A percentile compares a stretch with the other conserved stretches of the same genome.
Conservation (phyloP, 2,113 vertebrate species). For the Charadrius vociferus region DNA sequence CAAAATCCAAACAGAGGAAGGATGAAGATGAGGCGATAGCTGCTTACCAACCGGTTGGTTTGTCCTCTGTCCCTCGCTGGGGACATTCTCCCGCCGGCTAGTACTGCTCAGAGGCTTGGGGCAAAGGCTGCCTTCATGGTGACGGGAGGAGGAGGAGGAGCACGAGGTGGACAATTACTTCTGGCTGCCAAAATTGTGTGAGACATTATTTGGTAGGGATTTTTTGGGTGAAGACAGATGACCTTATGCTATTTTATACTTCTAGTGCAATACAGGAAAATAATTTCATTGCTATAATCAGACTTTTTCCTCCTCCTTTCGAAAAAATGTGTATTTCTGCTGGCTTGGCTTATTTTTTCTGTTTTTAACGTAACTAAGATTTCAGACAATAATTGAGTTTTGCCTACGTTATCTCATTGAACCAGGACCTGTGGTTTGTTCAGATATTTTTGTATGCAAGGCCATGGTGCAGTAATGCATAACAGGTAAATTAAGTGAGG, state of each 20-base stretch:
- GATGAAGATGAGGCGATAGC: rapidly evolving
- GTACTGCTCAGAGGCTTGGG: background rate
- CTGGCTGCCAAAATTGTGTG: background rate
- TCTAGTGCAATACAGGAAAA: background rate
- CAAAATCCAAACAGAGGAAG: background rate
- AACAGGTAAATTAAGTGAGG: background rate
- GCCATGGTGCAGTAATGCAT: rapidly evolving
- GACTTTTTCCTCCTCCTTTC: background rate
- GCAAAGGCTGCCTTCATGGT: background rate
- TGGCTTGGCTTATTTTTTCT: background rate
- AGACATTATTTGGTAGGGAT: background rate
- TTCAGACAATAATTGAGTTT: background rate
- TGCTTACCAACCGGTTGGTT: rapidly evolving
- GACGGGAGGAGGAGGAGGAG: background rate
- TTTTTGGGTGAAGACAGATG: background rate
- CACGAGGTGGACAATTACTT: background rate
- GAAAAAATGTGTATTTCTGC: background rate
- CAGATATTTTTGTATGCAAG: background rate
- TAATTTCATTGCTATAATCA: background rate
- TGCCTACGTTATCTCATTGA: background rate
- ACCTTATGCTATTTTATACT: background rate
- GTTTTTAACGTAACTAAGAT: background rate
- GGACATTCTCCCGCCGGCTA: background rate
- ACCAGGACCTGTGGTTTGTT: background rate
- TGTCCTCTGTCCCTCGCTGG: rapidly evolving